Evolutionary conservation across 2,888 invertebrate species (phyloP).

Genomic region (Punctoribates punctum): DNA sequence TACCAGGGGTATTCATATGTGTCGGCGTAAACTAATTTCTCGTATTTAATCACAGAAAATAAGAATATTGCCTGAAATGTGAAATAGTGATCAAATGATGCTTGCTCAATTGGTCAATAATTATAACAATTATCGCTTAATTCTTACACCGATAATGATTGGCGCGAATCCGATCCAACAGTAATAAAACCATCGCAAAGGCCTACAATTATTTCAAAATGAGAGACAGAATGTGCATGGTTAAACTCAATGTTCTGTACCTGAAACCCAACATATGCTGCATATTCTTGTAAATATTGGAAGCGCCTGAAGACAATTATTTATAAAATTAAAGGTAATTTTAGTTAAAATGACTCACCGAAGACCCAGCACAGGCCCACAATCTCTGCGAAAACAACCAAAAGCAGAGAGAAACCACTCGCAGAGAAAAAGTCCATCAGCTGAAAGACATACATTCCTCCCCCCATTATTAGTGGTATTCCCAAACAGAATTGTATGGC

Average conservation of each 20-base stretch:
- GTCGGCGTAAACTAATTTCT: conserved; percentile 66
- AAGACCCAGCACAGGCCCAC: conserved; percentile 87
- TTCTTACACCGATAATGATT: conserved; percentile 62
- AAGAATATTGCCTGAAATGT: conserved; percentile 67
- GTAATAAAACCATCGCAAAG: conserved; percentile 73
- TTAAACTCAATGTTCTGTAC: background rate
- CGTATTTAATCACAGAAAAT: conserved; percentile 73
- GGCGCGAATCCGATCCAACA: conserved; percentile 86
- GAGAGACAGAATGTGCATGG: no score
- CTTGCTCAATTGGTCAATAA: no score
- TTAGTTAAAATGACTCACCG: conserved; percentile 53
- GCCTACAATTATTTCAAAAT: conserved; percentile 51
- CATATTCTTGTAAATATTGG: conserved; percentile 72
- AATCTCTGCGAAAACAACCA: conserved; percentile 85
- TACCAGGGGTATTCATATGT: conserved; percentile 70
- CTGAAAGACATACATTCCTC: conserved; percentile 80
- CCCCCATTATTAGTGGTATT: conserved; percentile 83
- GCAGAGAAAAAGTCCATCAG: conserved; percentile 83
- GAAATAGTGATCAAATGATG: background rate
- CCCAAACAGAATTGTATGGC: conserved; percentile 76
- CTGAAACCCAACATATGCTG: conserved; percentile 75
- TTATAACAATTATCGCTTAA: no score
- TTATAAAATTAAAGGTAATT: background rate
- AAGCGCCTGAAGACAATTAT: conserved; percentile 52
- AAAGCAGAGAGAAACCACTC: conserved; percentile 72